Base-by-base conservation (phyloP, 2,888 invertebrate genomes). In the Cinara cedri region DNA sequence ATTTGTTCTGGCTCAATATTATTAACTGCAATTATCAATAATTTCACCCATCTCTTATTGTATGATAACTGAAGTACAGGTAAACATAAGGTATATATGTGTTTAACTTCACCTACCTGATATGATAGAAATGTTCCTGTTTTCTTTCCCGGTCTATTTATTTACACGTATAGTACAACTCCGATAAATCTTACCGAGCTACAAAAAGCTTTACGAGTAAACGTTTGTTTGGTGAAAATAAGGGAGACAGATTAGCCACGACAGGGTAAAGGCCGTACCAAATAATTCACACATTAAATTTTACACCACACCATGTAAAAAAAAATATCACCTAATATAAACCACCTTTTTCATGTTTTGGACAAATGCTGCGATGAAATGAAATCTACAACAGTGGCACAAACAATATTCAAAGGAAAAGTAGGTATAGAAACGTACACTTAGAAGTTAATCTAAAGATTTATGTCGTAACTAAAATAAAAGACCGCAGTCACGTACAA, bases 261-360 rank as follows among this genome's bases (percentile, higher is more conserved):
- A 78, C 78, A 78, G 78, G 78, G 70, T 78, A 78, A 78, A 70
- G 78, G 78, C 78, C 51, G 78, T 55, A 78, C 78, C 78, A 42
- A 70, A 78, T 78, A 78, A 78, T 78, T 78, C 78, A 78, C 78
- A 78, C 78, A 60, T 78, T 70, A 34, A 4, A 34, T 34, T 3
- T 34, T 34, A 62, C 21, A 19, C 62, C 13, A 66, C 55, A 51
- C 57, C 51, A 42, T 70, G 54, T 34, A 51, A 70, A 78, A 70
- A 78, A 78, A 76, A 78, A 78, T 70, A 78, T 70, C 51, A 16
- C 57, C 49, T 60, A 51, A 62, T n/a, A 42, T 51, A 78, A 62
- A 78, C 78, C 78, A 78, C 78, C 78, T 70, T n/a, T 78, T 78
- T 70, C 78, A 62, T 78, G 78, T 78, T 76, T 78, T 70, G 70